A percentile compares a stretch with the other conserved stretches of the same genome.
Conservation (phyloP, 2,113 vertebrate species). For the Percina caprodes region DNA sequence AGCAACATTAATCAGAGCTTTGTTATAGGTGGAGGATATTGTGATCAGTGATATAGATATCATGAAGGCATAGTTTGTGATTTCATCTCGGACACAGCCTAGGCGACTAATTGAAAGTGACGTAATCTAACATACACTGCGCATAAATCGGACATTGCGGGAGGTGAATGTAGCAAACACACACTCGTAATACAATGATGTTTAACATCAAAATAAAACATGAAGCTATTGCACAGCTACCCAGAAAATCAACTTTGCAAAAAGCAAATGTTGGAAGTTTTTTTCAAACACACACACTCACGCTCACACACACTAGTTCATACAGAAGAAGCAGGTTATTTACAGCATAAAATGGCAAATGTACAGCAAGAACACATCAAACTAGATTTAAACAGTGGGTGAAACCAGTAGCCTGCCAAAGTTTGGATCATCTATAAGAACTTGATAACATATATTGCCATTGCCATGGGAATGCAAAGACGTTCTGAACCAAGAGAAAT, state of each 20-base stretch:
- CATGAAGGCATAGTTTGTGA: slow-evolving; percentile 61
- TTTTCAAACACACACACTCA: slow-evolving; percentile 34
- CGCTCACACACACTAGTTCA: slow-evolving; percentile 38
- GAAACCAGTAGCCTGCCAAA: slow-evolving; percentile 82
- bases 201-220: slow-evolving; percentile 76
- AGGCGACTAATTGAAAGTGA: slow-evolving; percentile 57
- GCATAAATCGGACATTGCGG: slow-evolving; percentile 50
- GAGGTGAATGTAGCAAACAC: slow-evolving; percentile 56
- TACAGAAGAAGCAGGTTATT: slow-evolving; percentile 65
- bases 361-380: slow-evolving; percentile 69
- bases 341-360: slow-evolving; percentile 81
- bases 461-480: slow-evolving; percentile 70
- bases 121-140: slow-evolving; percentile 51
- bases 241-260: slow-evolving; percentile 81
- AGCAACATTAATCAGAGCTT: slow-evolving; percentile 67
- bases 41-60: slow-evolving; percentile 49
- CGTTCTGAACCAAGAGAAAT: slow-evolving; percentile 65
- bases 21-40: slow-evolving; percentile 45
- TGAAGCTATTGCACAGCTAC: slow-evolving; percentile 85
- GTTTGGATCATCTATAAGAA: slow-evolving; percentile 74
- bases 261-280: slow-evolving; percentile 75
- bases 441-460: slow-evolving; percentile 59
- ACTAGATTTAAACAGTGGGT: slow-evolving; percentile 54
- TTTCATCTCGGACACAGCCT: slow-evolving; percentile 49
- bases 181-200: slow-evolving; percentile 63